Evolutionary conservation across 2,888 invertebrate genomes (phyloP), one percentile per base, ranked within the genome.

Genomic region (Nudaria mundana): DNA sequence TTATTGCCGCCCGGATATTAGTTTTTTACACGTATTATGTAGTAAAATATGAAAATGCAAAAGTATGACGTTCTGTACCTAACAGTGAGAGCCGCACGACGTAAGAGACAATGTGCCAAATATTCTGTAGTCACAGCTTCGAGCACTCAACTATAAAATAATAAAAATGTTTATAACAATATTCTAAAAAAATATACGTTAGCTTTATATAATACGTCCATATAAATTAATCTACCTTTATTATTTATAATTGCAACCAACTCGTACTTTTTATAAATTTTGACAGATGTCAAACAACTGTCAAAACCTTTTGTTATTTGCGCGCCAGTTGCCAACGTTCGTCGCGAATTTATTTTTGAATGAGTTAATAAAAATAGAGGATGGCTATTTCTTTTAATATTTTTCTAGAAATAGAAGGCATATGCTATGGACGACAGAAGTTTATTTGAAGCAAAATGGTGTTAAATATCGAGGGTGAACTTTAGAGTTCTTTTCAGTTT

Each of bases 71-170:
- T n/a, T 34, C 22, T 34, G 41, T 15, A 34, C n/a, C n/a, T n/a
- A n/a, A n/a, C 42, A 53, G 57, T 61, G 55, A 57, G 61, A 61
- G 60, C 65, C 56, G 58, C 57, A 59, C 57, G 63, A 50, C 52
- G 59, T 49, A 48, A 52, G 42, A 52, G 49, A 60, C 61, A 66
- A 71, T 83, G 86, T 87, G 86, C 86, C 86, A 87, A 87, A 87
- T 87, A 83, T 85, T 82, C 53, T 65, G 76, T 85, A 85, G 81
- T 76, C 65, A 63, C 71, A 59, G 73, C 62, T 63, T 68, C 67
- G 56, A 56, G 62, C 66, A 56, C 60, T 41, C 47, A 34, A 53
- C 45, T 46, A 40, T 38, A 31, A 33, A 44, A n/a, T n/a, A n/a
- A n/a, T n/a, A n/a, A n/a, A n/a, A n/a, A n/a, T n/a, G n/a, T n/a